These are phyloP conservation scores for Synergus laeviventris DNA, from an alignment of 2,888 invertebrate genomes.

Conservation along the genomic window DNA sequence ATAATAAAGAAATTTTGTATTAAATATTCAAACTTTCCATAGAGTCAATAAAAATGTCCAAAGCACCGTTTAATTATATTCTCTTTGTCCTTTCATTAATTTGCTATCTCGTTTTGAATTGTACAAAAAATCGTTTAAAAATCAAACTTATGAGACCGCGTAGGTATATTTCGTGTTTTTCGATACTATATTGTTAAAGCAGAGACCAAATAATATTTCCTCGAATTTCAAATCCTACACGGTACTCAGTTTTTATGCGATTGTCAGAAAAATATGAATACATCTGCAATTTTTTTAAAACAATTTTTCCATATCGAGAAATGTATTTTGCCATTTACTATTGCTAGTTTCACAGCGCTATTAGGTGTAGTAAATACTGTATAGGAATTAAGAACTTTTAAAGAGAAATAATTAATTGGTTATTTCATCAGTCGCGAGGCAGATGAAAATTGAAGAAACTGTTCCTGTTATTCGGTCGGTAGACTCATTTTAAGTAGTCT, in stretches of 20 bases:
- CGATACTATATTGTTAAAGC: neutral
- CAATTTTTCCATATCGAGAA: neutral
- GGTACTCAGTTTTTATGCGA: neutral
- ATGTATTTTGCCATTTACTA: neutral
- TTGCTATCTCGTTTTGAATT: neutral
- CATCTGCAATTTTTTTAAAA: neutral
- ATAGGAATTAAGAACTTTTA: neutral
- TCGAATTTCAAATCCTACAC: neutral
- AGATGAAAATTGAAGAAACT: slow-evolving; percentile 6
- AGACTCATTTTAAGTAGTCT: slow-evolving; percentile 15
- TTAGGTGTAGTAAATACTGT: too few species aligned
- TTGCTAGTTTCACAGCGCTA: neutral
- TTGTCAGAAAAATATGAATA: neutral
- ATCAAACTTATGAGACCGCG: neutral
- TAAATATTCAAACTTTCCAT: too few species aligned
- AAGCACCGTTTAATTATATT: neutral
- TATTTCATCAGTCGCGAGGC: neutral
- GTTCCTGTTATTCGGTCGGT: neutral
- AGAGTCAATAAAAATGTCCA: neutral
- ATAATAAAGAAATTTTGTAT: too few species aligned
- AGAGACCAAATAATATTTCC: neutral
- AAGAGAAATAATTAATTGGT: neutral
- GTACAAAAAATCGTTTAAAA: neutral
- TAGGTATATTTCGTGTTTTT: neutral
- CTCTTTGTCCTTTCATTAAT: neutral